Evolutionary conservation across 2,888 invertebrate genomes (phyloP).

Genomic region (Cephonodes hylas): DNA sequence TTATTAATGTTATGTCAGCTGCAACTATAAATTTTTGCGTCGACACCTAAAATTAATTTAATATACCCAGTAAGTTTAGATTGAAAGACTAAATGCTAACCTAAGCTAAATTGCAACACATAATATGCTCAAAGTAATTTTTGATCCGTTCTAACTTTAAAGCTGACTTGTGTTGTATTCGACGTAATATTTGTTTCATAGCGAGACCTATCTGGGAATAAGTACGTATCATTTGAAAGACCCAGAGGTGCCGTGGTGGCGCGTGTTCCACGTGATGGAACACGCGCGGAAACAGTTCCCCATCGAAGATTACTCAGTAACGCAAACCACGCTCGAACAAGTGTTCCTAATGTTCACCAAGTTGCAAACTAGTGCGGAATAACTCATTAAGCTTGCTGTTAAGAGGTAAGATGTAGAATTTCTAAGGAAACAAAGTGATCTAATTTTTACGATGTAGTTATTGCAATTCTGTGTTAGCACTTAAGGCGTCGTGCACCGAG

Average conservation of each 20-base stretch:
- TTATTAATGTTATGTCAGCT: too few relatives aligned
- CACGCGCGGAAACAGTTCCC: slow-evolving; percentile 75
- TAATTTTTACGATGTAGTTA: not conserved
- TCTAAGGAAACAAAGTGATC: not conserved
- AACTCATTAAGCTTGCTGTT: not conserved
- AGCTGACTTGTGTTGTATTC: not conserved
- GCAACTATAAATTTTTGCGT: too few relatives aligned
- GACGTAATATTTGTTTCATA: slow-evolving; percentile 38
- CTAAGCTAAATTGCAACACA: too few relatives aligned
- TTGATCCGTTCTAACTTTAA: too few relatives aligned
- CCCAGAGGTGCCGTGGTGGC: slow-evolving; percentile 82
- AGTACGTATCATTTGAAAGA: slow-evolving; percentile 85
- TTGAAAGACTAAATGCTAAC: too few relatives aligned
- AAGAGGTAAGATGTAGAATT: not conserved
- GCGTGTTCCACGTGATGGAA: slow-evolving; percentile 86
- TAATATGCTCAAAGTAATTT: too few relatives aligned
- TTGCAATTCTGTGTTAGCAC: slow-evolving; percentile 2
- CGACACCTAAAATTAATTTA: too few relatives aligned
- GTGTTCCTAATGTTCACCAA: slow-evolving; percentile 85
- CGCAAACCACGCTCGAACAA: slow-evolving; percentile 91
- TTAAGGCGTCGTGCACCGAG: not conserved
- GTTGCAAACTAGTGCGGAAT: slow-evolving; percentile 28
- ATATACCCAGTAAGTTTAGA: too few relatives aligned
- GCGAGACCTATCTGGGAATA: slow-evolving; percentile 86
- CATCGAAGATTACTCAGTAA: slow-evolving; percentile 89